Conservation (phyloP, 1,140 invertebrate species). For the Eciton burchellii region DNA sequence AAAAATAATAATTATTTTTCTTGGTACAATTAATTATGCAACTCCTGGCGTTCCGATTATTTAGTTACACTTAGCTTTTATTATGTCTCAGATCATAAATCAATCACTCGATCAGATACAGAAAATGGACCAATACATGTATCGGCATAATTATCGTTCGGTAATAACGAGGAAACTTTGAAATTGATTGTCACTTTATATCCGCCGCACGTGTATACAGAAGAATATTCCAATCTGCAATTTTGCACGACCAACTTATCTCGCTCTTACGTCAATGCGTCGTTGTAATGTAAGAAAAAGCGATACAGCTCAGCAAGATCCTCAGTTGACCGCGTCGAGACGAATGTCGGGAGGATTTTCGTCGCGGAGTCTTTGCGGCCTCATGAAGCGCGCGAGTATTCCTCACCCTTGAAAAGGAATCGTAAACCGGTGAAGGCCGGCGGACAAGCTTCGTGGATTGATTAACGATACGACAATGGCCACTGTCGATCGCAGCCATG, state of each 20-base stretch:
- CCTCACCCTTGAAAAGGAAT: conserved; percentile 11
- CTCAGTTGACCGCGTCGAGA: too few species aligned
- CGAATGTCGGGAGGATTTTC: not conserved
- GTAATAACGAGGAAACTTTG: too few species aligned
- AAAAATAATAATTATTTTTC: conserved; percentile 43
- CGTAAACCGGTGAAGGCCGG: conserved; percentile 32
- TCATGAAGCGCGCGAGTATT: not conserved
- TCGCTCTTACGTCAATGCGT: too few species aligned
- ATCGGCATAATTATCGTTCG: conserved; percentile 14
- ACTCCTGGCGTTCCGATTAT: not conserved
- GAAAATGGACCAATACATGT: not conserved
- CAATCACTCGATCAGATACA: conserved; percentile 28
- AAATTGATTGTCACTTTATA: too few species aligned
- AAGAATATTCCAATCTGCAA: not conserved
- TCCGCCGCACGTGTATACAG: not conserved
- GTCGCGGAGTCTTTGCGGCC: not conserved
- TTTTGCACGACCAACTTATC: not conserved
- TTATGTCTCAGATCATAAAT: conserved; percentile 54
- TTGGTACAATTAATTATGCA: conserved; percentile 33
- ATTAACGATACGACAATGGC: conserved; percentile 36
- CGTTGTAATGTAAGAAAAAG: too few species aligned
- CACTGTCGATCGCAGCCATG: conserved; percentile 7
- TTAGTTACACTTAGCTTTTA: conserved; percentile 55
- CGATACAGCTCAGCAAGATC: too few species aligned
- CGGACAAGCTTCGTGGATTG: not conserved